phyloP scores from a whole-genome alignment of 2,113 vertebrate genomes.

The Mus spicilegus region DNA sequence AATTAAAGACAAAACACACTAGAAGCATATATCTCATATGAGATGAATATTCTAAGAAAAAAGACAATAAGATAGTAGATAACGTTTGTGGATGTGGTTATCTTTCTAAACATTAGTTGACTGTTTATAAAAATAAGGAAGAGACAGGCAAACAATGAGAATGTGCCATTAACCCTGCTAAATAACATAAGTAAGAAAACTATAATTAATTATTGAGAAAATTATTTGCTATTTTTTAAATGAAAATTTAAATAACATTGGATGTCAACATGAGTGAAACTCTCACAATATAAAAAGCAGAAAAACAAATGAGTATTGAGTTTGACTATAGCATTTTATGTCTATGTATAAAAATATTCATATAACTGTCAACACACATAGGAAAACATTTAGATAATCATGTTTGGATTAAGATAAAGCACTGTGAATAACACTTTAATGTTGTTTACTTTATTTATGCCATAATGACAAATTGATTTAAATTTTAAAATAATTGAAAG shows the following conservation, averaged over 20 bases:
- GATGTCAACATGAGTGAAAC: background rate
- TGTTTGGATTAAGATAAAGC: background rate
- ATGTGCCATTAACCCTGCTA: background rate
- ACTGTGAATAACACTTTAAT: background rate
- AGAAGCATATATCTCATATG: background rate
- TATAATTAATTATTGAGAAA: background rate
- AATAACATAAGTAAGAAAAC: background rate
- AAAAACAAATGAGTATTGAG: background rate
- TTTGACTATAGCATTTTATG: background rate
- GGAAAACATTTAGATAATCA: background rate
- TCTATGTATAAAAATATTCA: background rate
- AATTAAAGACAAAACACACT: background rate
- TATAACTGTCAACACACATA: background rate
- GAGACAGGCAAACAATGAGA: background rate
- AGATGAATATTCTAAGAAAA: background rate
- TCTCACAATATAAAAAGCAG: background rate
- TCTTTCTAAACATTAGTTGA: background rate
- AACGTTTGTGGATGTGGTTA: background rate
- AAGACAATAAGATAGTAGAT: background rate
- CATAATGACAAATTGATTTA: background rate
- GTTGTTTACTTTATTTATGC: background rate
- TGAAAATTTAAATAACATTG: background rate
- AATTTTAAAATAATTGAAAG: conserved; percentile 21
- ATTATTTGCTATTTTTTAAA: background rate
- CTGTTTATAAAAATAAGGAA: background rate